These are phyloP conservation scores for Delia radicum DNA, from an alignment of 1,140 invertebrate genomes.

Conservation along the genomic window DNA sequence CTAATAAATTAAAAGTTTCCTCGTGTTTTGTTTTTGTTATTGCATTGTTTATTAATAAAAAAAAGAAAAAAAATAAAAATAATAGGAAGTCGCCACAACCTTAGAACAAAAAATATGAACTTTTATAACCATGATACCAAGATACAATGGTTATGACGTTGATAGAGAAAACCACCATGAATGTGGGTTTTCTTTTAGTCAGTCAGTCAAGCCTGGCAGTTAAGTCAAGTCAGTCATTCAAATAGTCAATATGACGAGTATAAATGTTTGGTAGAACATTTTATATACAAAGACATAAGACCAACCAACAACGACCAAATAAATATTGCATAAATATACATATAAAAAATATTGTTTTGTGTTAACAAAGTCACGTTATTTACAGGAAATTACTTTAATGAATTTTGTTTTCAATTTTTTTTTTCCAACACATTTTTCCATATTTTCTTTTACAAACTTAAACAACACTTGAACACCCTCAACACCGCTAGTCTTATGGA, in stretches of 20 bases:
- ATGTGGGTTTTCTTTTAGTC: not conserved
- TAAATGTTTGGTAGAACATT: not conserved
- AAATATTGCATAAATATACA: not conserved
- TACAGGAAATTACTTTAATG: slow-evolving; percentile 26
- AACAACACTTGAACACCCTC: slow-evolving; percentile 16
- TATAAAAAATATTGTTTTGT: not conserved
- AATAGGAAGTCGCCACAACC: too few relatives aligned
- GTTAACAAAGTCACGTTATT: slow-evolving; percentile 25
- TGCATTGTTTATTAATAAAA: too few relatives aligned
- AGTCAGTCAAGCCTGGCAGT: not conserved
- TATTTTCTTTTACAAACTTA: not conserved
- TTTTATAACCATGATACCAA: not conserved
- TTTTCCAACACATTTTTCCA: not conserved
- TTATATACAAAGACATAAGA: not conserved
- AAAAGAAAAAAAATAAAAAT: too few relatives aligned
- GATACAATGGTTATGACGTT: slow-evolving; percentile 8
- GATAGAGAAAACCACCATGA: not conserved
- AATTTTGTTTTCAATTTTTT: slow-evolving; percentile 9
- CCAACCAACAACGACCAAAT: not conserved
- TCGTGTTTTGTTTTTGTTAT: too few relatives aligned
- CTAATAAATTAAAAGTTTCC: too few relatives aligned
- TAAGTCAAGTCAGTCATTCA: not conserved
- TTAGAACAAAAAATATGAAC: too few relatives aligned
- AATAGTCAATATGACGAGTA: not conserved
- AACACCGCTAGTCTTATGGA: not conserved